phyloP scores from a whole-genome alignment of 2,797 vertebrate genomes.

The Cossypha heuglini region DNA sequence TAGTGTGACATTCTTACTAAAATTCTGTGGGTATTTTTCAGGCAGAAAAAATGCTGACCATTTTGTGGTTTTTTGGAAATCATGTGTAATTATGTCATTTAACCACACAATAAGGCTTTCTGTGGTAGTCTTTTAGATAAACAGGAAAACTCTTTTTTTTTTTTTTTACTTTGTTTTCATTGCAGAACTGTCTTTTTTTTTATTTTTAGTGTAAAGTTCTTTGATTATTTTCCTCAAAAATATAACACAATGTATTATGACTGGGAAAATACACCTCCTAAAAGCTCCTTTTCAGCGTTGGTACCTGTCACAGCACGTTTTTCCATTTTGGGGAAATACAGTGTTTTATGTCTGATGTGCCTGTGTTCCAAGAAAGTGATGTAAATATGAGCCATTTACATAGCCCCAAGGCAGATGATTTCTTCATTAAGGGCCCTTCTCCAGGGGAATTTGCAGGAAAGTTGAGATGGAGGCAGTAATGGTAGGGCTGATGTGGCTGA shows the following conservation, averaged over 20 bases:
- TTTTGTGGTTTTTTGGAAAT: slow-evolving; percentile 71
- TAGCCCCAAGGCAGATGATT: slow-evolving; percentile 41
- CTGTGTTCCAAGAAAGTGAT: not conserved
- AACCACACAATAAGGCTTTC: slow-evolving; percentile 68
- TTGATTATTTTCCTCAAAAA: slow-evolving; percentile 29
- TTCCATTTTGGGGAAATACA: not conserved
- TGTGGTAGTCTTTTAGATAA: slow-evolving; percentile 64
- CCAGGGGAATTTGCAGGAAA: slow-evolving; percentile 14
- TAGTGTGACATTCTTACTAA: slow-evolving; percentile 57
- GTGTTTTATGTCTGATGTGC: not conserved
- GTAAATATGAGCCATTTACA: slow-evolving; percentile 2
- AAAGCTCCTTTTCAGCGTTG: not conserved
- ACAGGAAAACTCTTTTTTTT: slow-evolving; percentile 50
- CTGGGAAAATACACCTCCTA: not conserved
- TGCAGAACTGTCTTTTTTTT: not conserved
- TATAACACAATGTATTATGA: not conserved
- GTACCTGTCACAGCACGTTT: not conserved
- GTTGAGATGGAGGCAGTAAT: not conserved
- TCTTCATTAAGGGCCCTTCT: slow-evolving; percentile 48
- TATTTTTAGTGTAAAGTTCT: not conserved
- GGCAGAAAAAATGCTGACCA: slow-evolving; percentile 72
- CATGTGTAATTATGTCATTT: slow-evolving; percentile 67
- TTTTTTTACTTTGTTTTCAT: slow-evolving; percentile 43
- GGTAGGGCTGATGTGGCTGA: not conserved
- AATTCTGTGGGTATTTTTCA: slow-evolving; percentile 73